Conservation (phyloP, 2,797 vertebrate genomes). For the Alfaro cultratus region DNA sequence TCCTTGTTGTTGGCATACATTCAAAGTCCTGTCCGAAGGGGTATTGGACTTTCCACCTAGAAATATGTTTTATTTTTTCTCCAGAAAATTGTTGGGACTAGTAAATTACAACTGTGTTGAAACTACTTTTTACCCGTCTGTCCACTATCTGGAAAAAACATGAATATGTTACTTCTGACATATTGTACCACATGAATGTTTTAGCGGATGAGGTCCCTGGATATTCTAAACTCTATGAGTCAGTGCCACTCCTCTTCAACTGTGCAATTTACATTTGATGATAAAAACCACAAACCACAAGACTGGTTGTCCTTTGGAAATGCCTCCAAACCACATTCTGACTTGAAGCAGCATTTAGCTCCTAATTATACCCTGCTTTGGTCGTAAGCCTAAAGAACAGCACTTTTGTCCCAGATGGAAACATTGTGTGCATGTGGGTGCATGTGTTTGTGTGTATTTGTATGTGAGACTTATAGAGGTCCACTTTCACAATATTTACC, state of each 20-base stretch:
- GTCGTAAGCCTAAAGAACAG: constrained; percentile 76
- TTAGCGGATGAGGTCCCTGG: constrained; percentile 81
- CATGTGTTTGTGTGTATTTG: not conserved
- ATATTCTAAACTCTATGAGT: constrained; percentile 82
- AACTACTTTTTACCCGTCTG: constrained; percentile 80
- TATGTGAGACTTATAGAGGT: not conserved
- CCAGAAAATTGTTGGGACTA: constrained; percentile 63
- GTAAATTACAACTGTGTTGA: constrained; percentile 76
- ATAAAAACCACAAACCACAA: constrained; percentile 86
- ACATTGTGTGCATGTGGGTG: constrained; percentile 61
- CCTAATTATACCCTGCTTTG: constrained; percentile 84
- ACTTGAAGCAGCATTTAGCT: constrained; percentile 85
- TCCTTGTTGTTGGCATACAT: constrained; percentile 81
- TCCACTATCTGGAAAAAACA: constrained; percentile 79
- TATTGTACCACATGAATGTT: constrained; percentile 79
- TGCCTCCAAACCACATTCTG: constrained; percentile 81
- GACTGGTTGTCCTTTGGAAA: constrained; percentile 86
- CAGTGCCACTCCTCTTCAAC: constrained; percentile 84
- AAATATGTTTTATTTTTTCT: constrained; percentile 50
- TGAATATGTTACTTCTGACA: constrained; percentile 80
- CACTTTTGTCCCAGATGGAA: constrained; percentile 83
- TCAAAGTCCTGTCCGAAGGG: constrained; percentile 73
- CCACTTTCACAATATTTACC: too few relatives aligned
- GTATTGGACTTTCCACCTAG: constrained; percentile 63
- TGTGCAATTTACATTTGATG: constrained; percentile 87